Conservation (phyloP, 2,888 invertebrate genomes). For the Anorthoa munda region DNA sequence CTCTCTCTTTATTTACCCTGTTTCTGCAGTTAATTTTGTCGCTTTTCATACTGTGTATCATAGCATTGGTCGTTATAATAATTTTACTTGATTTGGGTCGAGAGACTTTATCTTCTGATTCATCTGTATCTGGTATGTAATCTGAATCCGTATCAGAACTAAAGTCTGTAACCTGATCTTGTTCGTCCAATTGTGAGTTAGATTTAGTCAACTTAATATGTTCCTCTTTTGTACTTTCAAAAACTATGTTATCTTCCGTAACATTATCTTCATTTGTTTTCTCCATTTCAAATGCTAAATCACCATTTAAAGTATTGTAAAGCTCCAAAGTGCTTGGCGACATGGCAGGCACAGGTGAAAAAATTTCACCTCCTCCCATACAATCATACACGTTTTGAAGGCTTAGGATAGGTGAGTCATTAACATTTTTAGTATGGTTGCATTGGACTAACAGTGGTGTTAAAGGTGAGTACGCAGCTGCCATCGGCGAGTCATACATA, state of each 20-base stretch:
- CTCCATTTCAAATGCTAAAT: conserved; percentile 17
- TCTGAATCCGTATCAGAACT: conserved; percentile 22
- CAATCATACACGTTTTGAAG: conserved; percentile 14
- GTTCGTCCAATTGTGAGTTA: conserved; percentile 17
- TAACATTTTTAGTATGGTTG: conserved; percentile 9
- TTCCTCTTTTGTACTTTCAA: conserved; percentile 18
- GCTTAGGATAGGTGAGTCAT: conserved; percentile 14
- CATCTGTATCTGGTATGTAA: conserved; percentile 24
- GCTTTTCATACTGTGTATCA: conserved; percentile 10
- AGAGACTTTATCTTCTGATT: conserved; percentile 21
- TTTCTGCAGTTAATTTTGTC: conserved; percentile 9
- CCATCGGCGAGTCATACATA: no score
- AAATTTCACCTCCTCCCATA: conserved; percentile 18
- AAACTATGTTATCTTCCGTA: no score
- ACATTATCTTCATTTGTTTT: conserved; percentile 15
- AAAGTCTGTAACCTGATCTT: conserved; percentile 24
- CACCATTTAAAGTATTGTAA: conserved; percentile 20
- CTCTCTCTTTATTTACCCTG: conserved; percentile 12
- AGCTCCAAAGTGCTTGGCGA: conserved; percentile 25
- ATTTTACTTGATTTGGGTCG: conserved; percentile 18
- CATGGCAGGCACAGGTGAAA: conserved; percentile 18
- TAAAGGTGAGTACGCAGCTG: no score
- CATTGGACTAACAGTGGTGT: conserved; percentile 10
- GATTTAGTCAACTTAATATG: conserved; percentile 15
- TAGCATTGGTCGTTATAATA: conserved; percentile 17